These are phyloP conservation scores for Leptopilina boulardi DNA, from an alignment of 1,140 invertebrate species.

Conservation along the genomic window DNA sequence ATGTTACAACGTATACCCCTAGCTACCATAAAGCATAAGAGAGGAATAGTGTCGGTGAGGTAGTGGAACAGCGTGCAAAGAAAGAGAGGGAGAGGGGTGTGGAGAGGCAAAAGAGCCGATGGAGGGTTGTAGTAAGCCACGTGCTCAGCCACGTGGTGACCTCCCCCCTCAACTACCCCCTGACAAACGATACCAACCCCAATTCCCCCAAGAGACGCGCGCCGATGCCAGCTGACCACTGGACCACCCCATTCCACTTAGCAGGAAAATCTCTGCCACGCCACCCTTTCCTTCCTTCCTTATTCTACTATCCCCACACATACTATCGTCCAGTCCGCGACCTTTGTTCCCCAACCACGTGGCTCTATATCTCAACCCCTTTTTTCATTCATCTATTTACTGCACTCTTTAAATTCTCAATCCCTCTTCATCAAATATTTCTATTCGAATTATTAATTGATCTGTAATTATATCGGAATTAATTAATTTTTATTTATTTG, in stretches of 20 bases:
- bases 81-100: constrained; percentile 1
- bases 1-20: no score
- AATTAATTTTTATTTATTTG: no score
- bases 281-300: constrained; percentile 39
- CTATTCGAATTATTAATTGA: no score
- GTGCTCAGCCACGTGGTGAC: constrained; percentile 72
- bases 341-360: constrained; percentile 54
- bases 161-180: constrained; percentile 55
- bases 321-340: constrained; percentile 36
- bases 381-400: constrained; percentile 36
- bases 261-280: constrained; percentile 59
- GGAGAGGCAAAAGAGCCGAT: constrained; percentile 51
- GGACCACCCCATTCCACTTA: constrained; percentile 69
- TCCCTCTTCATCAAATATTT: neutral
- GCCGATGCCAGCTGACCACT: constrained; percentile 73
- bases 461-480: no score
- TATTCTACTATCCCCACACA: neutral
- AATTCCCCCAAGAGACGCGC: constrained; percentile 46
- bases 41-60: constrained; percentile 39
- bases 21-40: no score
- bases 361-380: constrained; percentile 22
- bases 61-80: constrained; percentile 45
- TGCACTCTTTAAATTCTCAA: constrained; percentile 16
- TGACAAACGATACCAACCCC: constrained; percentile 38
- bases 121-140: constrained; percentile 67